Conservation (phyloP, 2,113 vertebrate species). For the Pedionomus torquatus region DNA sequence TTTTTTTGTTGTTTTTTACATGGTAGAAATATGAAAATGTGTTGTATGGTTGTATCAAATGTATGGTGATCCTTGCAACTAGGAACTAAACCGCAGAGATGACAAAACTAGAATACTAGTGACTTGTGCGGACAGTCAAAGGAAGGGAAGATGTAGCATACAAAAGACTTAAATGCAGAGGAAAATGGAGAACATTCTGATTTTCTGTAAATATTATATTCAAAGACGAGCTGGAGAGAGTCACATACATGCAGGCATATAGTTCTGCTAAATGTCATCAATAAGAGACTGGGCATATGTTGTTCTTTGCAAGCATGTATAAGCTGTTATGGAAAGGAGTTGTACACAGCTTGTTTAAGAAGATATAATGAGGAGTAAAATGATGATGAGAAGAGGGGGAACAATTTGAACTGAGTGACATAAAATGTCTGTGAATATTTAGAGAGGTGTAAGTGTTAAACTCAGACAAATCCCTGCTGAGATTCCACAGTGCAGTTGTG, state of each 20-base stretch:
- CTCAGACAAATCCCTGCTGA: background rate
- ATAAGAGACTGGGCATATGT: background rate
- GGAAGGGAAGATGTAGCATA: background rate
- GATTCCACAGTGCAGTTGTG: background rate
- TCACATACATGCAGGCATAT: background rate
- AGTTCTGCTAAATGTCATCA: background rate
- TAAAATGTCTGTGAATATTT: constrained; percentile 21
- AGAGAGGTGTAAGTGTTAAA: background rate
- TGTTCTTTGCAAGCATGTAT: background rate
- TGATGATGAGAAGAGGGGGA: background rate
- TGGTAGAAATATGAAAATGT: background rate
- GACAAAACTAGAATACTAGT: background rate
- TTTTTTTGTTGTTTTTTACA: background rate
- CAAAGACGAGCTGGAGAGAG: background rate
- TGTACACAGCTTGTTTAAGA: background rate
- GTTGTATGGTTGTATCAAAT: background rate
- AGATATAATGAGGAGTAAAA: background rate
- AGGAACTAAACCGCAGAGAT: background rate
- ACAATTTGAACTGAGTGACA: constrained; percentile 1
- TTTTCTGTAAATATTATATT: constrained; percentile 4
- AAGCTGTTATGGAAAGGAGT: background rate
- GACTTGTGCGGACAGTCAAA: background rate
- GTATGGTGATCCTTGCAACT: background rate
- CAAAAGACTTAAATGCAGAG: background rate
- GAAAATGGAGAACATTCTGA: background rate